Conservation (phyloP, 2,113 vertebrate genomes). For the Athene noctua region DNA sequence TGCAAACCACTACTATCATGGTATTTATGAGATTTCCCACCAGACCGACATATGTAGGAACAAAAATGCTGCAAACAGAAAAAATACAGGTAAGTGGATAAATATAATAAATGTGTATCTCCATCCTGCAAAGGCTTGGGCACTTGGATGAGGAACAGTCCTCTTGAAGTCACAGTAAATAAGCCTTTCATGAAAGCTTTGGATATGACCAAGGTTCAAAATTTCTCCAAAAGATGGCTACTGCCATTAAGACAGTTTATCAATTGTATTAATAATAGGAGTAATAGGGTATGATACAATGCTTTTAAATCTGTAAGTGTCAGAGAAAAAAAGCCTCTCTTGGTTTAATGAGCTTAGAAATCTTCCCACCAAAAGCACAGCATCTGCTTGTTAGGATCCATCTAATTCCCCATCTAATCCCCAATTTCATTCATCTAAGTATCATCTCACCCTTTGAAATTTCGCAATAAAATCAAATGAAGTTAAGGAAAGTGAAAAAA, state of each 20-base stretch:
- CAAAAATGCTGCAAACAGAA: conserved; percentile 74
- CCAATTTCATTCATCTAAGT: not conserved
- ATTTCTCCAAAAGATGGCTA: not conserved
- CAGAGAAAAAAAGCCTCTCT: not conserved
- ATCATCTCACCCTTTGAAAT: not conserved
- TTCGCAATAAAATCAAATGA: not conserved
- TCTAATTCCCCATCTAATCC: not conserved
- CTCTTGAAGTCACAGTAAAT: not conserved
- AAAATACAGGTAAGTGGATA: not conserved
- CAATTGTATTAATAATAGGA: not conserved
- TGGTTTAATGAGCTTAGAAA: not conserved
- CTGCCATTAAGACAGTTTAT: not conserved
- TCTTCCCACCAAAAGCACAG: not conserved
- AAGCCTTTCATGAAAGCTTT: not conserved
- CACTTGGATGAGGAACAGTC: not conserved
- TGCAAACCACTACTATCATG: conserved; percentile 77
- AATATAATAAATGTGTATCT: not conserved
- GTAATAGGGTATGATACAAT: not conserved
- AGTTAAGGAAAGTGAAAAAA: not conserved
- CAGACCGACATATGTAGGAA: conserved; percentile 72
- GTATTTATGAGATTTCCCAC: conserved; percentile 76
- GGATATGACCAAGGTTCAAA: not conserved
- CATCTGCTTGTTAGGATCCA: not conserved
- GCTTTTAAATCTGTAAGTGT: not conserved
- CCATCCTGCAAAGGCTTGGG: not conserved